Base-by-base conservation (phyloP, 2,888 invertebrate species). In the Sarcophaga carnaria region DNA sequence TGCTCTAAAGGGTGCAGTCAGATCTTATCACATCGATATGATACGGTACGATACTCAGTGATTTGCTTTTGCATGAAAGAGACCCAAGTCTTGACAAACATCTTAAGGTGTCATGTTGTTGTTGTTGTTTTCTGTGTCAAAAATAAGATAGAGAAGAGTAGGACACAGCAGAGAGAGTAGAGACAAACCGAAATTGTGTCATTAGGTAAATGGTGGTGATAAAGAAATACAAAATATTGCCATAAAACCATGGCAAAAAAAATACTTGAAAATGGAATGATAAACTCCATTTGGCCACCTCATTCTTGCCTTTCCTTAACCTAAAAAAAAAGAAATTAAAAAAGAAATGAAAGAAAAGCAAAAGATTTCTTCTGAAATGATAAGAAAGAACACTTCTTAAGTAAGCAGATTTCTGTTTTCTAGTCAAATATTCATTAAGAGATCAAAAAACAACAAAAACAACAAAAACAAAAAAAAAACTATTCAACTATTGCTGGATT, bases 11-110 rank as follows among this genome's bases (percentile, higher is more conserved):
- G 80, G 72, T 83, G 49, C 82, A 83, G 54, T 62, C 62, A 60
- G 87, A 87, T 87, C 79, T 84, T 82, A 84, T 87, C 81, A 17
- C 17, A 83, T 83, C 78, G 87, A 87, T 87, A 84, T 76, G 76
- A 79, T 67, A 27, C 4, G 79, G 27, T 49, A 66, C 76, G 71
- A 64, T 82, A 20, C 49, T 83, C 49, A 77, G 62, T 70, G 20
- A 8, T 47, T 45, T 47, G 22, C n/a, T 45, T 70, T 70, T 66
- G 22, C 37, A 49, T 76, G 22, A 70, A 49, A 83, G 47, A 66
- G 12, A 80, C 54, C 59, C 60, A 37, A 37, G 79, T 67, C 69
- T 62, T 63, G 22, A 25, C 74, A 45, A 74, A 79, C 47, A 54
- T 22, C 72, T 54, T 54, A 54, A 17, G 54, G 54, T 54, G 54